Evolutionary conservation across 1,140 invertebrate genomes (phyloP).

Genomic region (Diorhabda carinulata): DNA sequence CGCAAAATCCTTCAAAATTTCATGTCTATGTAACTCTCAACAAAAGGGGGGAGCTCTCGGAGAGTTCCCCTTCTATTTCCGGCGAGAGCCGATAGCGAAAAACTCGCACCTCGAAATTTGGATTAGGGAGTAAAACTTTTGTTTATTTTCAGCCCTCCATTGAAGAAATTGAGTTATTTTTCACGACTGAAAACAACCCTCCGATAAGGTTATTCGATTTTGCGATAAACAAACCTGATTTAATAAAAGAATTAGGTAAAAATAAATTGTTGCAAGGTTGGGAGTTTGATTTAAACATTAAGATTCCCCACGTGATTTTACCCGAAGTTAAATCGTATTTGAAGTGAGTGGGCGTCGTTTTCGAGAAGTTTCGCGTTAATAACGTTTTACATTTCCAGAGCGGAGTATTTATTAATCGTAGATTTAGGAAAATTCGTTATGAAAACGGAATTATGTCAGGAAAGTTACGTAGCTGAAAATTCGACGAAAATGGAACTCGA

Average conservation of each 20-base stretch:
- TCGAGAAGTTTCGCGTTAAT: background rate
- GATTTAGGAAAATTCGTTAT: slow-evolving; percentile 70
- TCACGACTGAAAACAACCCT: slow-evolving; percentile 40
- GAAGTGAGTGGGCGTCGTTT: slow-evolving; percentile 58
- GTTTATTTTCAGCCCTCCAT: slow-evolving; percentile 61
- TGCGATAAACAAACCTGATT: slow-evolving; percentile 43
- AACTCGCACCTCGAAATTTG: too few species aligned
- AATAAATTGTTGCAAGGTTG: slow-evolving; percentile 54
- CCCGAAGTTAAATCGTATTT: slow-evolving; percentile 73
- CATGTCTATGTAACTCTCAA: too few species aligned
- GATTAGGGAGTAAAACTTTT: too few species aligned
- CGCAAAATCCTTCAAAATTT: too few species aligned
- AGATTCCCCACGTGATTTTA: slow-evolving; percentile 73
- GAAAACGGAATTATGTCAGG: slow-evolving; percentile 71
- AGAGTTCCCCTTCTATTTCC: too few species aligned
- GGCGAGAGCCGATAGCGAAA: too few species aligned
- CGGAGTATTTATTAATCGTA: slow-evolving; percentile 67
- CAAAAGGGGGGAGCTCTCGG: too few species aligned
- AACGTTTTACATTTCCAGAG: slow-evolving; percentile 35
- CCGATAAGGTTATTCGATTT: slow-evolving; percentile 45
- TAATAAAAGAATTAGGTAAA: slow-evolving; percentile 36
- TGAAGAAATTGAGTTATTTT: slow-evolving; percentile 70
- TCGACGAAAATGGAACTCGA: slow-evolving; percentile 80
- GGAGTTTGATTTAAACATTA: slow-evolving; percentile 71
- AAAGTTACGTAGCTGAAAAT: slow-evolving; percentile 65